Evolutionary conservation across 2,113 vertebrate species (phyloP).

Genomic region (Halichoerus grypus): DNA sequence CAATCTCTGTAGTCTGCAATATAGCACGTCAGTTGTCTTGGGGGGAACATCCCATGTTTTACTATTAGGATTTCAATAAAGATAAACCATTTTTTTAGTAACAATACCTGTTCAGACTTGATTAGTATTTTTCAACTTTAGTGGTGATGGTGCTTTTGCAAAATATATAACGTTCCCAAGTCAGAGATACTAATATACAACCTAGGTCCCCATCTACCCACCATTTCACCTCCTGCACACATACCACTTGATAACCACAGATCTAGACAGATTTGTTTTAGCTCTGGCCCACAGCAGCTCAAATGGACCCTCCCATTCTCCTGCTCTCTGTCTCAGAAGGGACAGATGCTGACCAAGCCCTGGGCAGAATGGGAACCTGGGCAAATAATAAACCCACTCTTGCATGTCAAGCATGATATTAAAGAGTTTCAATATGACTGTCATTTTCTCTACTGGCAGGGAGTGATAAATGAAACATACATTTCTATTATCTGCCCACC

Average conservation of each 20-base stretch:
- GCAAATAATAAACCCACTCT: conserved; percentile 56
- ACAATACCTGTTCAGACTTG: neutral
- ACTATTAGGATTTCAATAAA: neutral
- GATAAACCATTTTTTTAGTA: neutral
- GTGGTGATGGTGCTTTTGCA: neutral
- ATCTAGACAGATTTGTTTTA: conserved; percentile 28
- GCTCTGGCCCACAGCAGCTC: neutral
- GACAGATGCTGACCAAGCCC: neutral
- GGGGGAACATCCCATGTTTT: neutral
- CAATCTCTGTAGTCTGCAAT: neutral
- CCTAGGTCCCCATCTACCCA: neutral
- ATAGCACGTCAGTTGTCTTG: neutral
- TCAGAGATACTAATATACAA: neutral
- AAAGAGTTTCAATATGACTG: conserved; percentile 72
- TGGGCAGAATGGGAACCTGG: conserved; percentile 41
- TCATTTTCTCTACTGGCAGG: conserved; percentile 75
- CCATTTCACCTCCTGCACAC: neutral
- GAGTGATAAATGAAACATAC: conserved; percentile 79
- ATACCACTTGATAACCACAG: neutral
- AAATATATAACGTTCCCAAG: neutral
- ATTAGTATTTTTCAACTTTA: neutral
- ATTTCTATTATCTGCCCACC: conserved; percentile 75
- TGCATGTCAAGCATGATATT: conserved; percentile 64
- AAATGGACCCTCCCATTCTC: neutral
- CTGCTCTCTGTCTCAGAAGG: neutral